Percentiles rank a stretch among this genome's conserved stretches.
Conservation (phyloP, 2,888 invertebrate genomes). For the Caenorhabditis doughertyi region DNA sequence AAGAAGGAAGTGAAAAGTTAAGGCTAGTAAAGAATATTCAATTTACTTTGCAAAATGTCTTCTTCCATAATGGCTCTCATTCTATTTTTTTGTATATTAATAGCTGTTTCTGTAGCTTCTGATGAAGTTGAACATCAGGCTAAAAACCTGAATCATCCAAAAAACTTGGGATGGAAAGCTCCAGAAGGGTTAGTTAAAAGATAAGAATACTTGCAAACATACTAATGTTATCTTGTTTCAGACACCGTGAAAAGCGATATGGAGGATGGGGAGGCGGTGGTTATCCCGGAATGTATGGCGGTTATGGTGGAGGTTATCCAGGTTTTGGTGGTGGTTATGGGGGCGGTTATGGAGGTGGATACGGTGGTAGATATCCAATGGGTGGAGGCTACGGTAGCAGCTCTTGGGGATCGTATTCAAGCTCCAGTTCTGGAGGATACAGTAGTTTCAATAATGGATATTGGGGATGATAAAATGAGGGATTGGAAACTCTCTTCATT, state of each 20-base stretch:
- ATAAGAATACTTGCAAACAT: neutral
- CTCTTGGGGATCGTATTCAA: conserved; percentile 58
- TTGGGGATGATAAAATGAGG: conserved; percentile 32
- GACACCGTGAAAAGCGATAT: conserved; percentile 48
- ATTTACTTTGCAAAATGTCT: neutral
- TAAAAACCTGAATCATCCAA: conserved; percentile 32
- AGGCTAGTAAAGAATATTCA: neutral
- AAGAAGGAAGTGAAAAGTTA: no score
- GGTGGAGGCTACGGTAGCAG: conserved; percentile 44
- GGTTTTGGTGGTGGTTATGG: no score
- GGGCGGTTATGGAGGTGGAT: conserved; percentile 24
- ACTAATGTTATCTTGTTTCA: no score
- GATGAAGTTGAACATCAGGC: neutral
- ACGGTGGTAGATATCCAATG: conserved; percentile 21
- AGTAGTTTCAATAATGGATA: conserved; percentile 36
- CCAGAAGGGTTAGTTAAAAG: conserved; percentile 35
- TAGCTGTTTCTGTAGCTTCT: neutral
- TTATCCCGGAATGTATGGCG: conserved; percentile 28
- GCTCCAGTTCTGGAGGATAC: conserved; percentile 41
- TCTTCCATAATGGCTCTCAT: neutral
- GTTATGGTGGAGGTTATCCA: conserved; percentile 25
- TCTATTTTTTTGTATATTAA: neutral
- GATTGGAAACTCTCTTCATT: no score
- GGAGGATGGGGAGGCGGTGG: conserved; percentile 55
- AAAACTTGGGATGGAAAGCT: conserved; percentile 52